Base-by-base conservation (phyloP, 2,888 invertebrate species). In the Trypoxylon attenuatum region DNA sequence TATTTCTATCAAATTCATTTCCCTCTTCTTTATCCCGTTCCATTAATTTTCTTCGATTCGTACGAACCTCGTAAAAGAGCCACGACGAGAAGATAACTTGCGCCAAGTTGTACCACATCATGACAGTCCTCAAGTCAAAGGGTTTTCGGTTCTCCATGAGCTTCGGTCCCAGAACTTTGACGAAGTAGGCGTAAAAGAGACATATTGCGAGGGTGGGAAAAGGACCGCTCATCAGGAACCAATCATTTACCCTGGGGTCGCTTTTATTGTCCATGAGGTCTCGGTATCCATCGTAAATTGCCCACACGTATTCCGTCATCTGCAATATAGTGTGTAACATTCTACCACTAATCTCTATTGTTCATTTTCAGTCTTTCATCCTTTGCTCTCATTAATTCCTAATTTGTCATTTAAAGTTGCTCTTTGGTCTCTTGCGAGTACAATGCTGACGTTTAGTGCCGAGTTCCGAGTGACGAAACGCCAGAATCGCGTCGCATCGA, bases 131-230 rank as follows among this genome's bases (percentile, higher is more conserved):
- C 49, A 97, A 88, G 78, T 94, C 90, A 77, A 93, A 93, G 0
- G 97, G 94, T 88, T 94, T 93, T 83, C 96, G 90, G 87, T 95
- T 92, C 83, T 93, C 92, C 97, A 97, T 97, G 22, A 94, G 83
- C 80, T 90, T 91, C 27, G 96, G 96, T 1, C 96, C 96, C 63
- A 93, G 80, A 57, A 92, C 91, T 89, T 93, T 93, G 52, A 94
- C 93, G 82, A 91, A 90, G 81, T 93, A 92, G 23, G 93, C 92
- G 84, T 96, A 96, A 79, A 89, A 88, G 64, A 94, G 87, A 82
- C 94, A 94, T 79, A 95, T 92, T 64, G 90, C 87, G 62, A 95
- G 83, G 50, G 96, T 94, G 43, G 95, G 94, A 67, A 94, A 89
- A 5, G 95, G 96, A 16, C 94, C 92, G 77, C 92, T 92, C 94